Base-by-base conservation (phyloP, 2,888 invertebrate species). In the Dioctria linearis region DNA sequence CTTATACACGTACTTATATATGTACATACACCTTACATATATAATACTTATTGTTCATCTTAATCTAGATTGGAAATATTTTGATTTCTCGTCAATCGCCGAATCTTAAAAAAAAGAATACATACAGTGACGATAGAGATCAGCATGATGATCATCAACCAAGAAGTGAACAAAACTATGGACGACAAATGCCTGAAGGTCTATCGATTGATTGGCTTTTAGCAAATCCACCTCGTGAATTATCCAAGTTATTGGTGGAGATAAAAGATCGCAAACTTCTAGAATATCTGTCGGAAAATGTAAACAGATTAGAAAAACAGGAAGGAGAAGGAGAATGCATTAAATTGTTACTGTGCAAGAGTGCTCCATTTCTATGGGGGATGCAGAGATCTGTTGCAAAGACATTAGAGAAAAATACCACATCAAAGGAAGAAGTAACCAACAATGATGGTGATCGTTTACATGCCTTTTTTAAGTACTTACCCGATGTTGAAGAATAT, bases 281-380 rank as follows among this genome's bases (percentile, higher is more conserved):
- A 0, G 90, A 92, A 42, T 88, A 91, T 40, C 87, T 95, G 49
- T 91, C 94, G 73, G 90, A 92, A 8, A 88, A 91, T 82, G 90
- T 94, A 71, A 89, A 90, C 85, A 89, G 91, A 83, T 87, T 91
- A 84, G 90, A 90, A 39, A 87, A 90, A 0, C 88, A 91, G 4
- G 90, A 90, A 13, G 89, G 92, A 81, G 93, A 94, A 84, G 93
- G 92, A 0, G 92, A 92, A 75, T 95, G 95, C 84, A 90, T 95
- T 3, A 92, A 93, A 85, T 89, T 95, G 46, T 88, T 96, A 49
- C 89, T 95, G 82, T 96, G 96, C 86, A 95, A 95, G 89, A 91
- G 92, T 82, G 91, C 94, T 0, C 95, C 95, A 0, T 92, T 95
- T 82, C 92, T 96, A 82, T 91, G 91, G 89, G 93, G 93, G 83